Evolutionary conservation across 2,797 vertebrate genomes (phyloP).

Genomic region (Danionella dracula): DNA sequence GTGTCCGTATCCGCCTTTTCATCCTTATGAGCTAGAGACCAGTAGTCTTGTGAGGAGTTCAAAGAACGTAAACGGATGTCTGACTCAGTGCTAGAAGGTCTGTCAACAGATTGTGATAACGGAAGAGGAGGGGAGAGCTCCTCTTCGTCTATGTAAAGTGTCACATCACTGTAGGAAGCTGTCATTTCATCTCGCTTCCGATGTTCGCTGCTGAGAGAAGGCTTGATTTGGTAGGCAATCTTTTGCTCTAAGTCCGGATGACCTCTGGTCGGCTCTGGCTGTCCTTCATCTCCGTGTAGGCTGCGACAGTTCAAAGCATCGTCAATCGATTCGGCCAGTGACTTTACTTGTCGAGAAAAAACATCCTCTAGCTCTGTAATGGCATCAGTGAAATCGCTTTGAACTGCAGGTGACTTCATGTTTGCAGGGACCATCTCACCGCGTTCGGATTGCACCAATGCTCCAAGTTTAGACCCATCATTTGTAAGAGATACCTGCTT

Average conservation of each 20-base stretch:
- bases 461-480: conserved; percentile 76
- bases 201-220: conserved; percentile 68
- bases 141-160: conserved; percentile 94
- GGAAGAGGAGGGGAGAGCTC: conserved; percentile 89
- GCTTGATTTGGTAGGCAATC: conserved; percentile 65
- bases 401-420: conserved; percentile 74
- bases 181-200: conserved; percentile 90
- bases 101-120: conserved; percentile 75
- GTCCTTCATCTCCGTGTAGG: conserved; percentile 81
- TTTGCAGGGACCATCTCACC: conserved; percentile 70
- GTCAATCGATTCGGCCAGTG: conserved; percentile 92
- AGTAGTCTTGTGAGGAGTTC: conserved; percentile 85
- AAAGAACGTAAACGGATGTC: conserved; percentile 79
- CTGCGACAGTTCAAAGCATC: conserved; percentile 94
- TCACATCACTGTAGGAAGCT: conserved; percentile 93
- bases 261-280: conserved; percentile 61
- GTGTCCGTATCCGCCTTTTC: conserved; percentile 87
- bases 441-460: conserved; percentile 73
- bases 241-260: conserved; percentile 75
- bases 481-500: conserved; percentile 89
- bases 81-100: conserved; percentile 81
- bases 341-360: conserved; percentile 95
- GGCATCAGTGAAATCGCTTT: conserved; percentile 85
- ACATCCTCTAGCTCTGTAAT: conserved; percentile 96
- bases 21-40: conserved; percentile 86